Evolutionary conservation across 2,797 vertebrate genomes (phyloP).

Genomic region (Sarcoramphus papa): DNA sequence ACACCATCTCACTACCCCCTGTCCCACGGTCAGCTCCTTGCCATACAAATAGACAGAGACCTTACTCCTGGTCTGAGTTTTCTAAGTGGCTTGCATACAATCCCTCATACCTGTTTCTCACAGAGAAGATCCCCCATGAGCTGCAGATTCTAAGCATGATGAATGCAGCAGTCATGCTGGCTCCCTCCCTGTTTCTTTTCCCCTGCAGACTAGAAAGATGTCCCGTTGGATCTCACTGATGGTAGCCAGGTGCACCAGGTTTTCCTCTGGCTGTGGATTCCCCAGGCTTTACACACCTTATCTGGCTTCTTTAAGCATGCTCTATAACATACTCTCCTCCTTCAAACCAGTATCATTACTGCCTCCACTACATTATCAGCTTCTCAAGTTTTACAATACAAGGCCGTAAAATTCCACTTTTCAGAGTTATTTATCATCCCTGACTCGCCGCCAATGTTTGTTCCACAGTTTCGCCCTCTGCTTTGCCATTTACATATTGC

Average conservation of each 20-base stretch:
- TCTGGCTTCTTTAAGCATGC: neutral
- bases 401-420: neutral
- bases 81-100: neutral
- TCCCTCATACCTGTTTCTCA: neutral
- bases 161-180: neutral
- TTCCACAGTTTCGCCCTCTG: too few species aligned
- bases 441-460: rapidly evolving
- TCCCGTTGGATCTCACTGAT: neutral
- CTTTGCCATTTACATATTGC: neutral
- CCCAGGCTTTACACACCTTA: neutral
- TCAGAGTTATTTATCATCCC: neutral
- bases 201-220: neutral
- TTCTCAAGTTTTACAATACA: neutral
- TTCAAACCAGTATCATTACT: neutral
- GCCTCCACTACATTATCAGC: neutral
- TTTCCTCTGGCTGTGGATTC: neutral
- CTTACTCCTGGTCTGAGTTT: neutral
- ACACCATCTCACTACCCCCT: neutral
- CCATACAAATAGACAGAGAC: neutral
- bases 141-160: neutral
- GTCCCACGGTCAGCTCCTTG: neutral
- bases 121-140: neutral
- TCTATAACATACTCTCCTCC: neutral
- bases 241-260: neutral
- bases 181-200: neutral